These are phyloP conservation scores for Micromys minutus DNA, from an alignment of 2,113 vertebrate species.

Conservation along the genomic window DNA sequence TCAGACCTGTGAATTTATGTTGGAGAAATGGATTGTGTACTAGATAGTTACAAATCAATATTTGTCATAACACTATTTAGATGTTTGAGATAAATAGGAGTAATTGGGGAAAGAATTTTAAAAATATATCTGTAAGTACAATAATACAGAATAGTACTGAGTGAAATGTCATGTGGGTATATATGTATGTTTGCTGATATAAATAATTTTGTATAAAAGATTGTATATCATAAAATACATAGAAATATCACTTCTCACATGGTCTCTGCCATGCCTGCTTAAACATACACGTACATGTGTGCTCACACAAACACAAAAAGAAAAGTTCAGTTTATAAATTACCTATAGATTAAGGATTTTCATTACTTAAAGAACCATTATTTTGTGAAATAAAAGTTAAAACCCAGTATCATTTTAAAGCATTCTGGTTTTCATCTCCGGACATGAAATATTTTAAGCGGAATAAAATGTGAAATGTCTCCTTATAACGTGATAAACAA, in stretches of 20 bases:
- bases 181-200: not conserved
- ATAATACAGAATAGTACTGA: not conserved
- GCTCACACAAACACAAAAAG: not conserved
- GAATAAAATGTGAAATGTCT: slow-evolving; percentile 21
- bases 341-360: not conserved
- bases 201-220: no score
- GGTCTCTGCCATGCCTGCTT: not conserved
- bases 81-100: not conserved
- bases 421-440: not conserved
- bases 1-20: not conserved
- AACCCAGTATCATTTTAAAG: not conserved
- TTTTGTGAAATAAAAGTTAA: not conserved
- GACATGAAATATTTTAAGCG: not conserved
- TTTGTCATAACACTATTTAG: not conserved
- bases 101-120: not conserved
- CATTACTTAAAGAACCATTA: not conserved
- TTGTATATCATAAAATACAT: not conserved
- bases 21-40: not conserved
- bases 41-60: not conserved
- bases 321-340: not conserved
- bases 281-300: rapidly evolving
- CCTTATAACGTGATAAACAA: not conserved
- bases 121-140: not conserved
- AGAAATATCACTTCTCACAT: not conserved
- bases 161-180: not conserved